phyloP scores from a whole-genome alignment of 1,140 invertebrate species.

The Spodoptera litura region DNA sequence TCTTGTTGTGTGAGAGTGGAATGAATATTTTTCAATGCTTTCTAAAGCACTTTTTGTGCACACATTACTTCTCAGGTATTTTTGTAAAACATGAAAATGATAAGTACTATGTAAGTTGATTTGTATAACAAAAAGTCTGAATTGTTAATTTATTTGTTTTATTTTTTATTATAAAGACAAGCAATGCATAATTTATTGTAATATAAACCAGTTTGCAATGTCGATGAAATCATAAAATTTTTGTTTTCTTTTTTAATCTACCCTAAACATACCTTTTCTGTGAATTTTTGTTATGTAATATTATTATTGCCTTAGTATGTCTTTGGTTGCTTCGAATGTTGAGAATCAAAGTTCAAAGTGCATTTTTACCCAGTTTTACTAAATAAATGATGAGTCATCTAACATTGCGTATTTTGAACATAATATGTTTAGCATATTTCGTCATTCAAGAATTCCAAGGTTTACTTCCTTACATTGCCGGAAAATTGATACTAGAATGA shows the following conservation, averaged over 20 bases:
- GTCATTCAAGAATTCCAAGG: neutral
- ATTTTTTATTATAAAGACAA: constrained; percentile 29
- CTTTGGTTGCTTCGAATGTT: neutral
- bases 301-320: too few species aligned
- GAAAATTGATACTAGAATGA: neutral
- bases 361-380: neutral
- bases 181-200: neutral
- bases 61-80: constrained; percentile 12
- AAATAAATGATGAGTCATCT: constrained; percentile 27
- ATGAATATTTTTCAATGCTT: constrained; percentile 16
- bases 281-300: neutral
- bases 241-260: neutral
- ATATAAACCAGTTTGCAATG: constrained; percentile 29
- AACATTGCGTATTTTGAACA: neutral
- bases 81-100: constrained; percentile 19
- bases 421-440: constrained; percentile 2
- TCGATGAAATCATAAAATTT: constrained; percentile 13
- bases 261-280: neutral
- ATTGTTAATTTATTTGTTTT: constrained; percentile 40
- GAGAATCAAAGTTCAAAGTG: constrained; percentile 16
- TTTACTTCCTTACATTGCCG: neutral
- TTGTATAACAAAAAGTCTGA: constrained; percentile 36
- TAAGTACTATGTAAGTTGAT: constrained; percentile 13
- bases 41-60: constrained; percentile 15
- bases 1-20: neutral